A percentile compares a stretch with the other conserved stretches of the same genome.
Conservation (phyloP, 53 echinoderm and acorn worm genomes). For the Echinarachnius parma region DNA sequence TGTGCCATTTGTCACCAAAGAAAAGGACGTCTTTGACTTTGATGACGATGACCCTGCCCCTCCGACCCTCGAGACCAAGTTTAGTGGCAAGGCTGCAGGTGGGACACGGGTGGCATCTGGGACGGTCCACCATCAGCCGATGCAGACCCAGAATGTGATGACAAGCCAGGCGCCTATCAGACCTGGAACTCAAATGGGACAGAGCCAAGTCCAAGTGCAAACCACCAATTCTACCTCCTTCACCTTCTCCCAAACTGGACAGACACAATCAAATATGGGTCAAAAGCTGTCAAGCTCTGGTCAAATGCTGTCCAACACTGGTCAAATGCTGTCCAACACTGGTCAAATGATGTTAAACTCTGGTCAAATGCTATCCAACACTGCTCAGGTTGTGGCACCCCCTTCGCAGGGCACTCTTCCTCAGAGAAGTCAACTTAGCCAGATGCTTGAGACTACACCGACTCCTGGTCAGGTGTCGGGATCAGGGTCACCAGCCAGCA, state of each 20-base stretch:
- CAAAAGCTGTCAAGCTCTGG: too few species aligned
- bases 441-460: slow-evolving; percentile 14
- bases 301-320: too few species aligned
- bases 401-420: background rate
- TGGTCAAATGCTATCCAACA: too few species aligned
- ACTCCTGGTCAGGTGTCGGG: too few species aligned
- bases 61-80: slow-evolving; percentile 23
- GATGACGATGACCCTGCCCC: slow-evolving; percentile 33
- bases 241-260: background rate
- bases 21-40: slow-evolving; percentile 44
- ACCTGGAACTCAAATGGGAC: background rate
- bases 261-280: background rate
- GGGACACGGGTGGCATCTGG: background rate
- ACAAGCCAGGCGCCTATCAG: background rate
- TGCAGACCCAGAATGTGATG: background rate
- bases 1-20: slow-evolving; percentile 7
- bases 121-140: slow-evolving; percentile 32
- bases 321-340: too few species aligned
- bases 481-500: too few species aligned
- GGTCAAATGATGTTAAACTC: too few species aligned
- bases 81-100: slow-evolving; percentile 4
- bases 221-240: background rate
- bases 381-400: too few species aligned
- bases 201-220: background rate
- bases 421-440: slow-evolving; percentile 9